These are phyloP conservation scores for Ichneumon xanthorius DNA, from an alignment of 2,888 invertebrate species.

Conservation along the genomic window DNA sequence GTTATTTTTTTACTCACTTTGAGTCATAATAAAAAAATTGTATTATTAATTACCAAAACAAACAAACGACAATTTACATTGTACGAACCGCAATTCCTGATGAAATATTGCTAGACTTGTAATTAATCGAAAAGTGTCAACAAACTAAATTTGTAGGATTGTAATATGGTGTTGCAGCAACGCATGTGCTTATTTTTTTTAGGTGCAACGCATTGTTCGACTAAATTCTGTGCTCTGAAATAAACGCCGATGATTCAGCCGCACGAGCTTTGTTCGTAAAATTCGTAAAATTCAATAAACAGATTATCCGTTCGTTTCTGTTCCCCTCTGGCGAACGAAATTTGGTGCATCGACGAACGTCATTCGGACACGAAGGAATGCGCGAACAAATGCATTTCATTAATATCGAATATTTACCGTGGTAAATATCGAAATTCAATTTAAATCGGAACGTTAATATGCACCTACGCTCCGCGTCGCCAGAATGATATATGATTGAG, in stretches of 20 bases:
- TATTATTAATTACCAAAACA: background rate
- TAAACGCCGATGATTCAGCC: conserved; percentile 18
- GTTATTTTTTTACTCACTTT: background rate
- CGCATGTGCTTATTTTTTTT: background rate
- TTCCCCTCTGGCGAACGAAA: background rate
- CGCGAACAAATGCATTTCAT: conserved; percentile 37
- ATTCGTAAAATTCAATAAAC: conserved; percentile 38
- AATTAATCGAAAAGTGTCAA: background rate
- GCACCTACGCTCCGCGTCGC: background rate
- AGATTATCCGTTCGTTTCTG: conserved; percentile 27
- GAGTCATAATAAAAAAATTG: background rate
- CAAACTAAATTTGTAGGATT: background rate
- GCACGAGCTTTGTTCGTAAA: background rate
- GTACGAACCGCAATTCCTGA: background rate
- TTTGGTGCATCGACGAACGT: conserved; percentile 10
- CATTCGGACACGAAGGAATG: conserved; percentile 5
- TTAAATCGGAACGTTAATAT: conserved; percentile 32
- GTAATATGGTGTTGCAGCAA: background rate
- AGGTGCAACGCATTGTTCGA: too few species aligned
- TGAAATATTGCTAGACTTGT: background rate
- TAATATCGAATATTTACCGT: conserved; percentile 32
- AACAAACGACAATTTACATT: background rate
- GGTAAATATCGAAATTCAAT: conserved; percentile 51
- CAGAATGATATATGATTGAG: conserved; percentile 22
- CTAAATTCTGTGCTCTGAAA: background rate